Evolutionary conservation across 2,113 vertebrate species (phyloP).

Genomic region (Numida meleagris): DNA sequence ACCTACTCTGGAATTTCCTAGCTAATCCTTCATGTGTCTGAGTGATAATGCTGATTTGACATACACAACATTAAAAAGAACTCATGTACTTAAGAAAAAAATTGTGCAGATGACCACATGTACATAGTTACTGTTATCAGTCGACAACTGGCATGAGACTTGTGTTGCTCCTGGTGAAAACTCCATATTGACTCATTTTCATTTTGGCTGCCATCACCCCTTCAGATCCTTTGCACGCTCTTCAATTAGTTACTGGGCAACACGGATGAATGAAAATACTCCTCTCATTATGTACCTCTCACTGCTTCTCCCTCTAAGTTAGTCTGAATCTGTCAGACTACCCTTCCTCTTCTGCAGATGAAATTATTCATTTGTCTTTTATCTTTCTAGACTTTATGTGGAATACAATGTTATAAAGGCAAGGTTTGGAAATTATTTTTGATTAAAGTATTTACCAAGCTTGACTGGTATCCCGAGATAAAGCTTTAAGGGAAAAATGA

Average conservation of each 20-base stretch:
- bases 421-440: background rate
- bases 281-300: background rate
- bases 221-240: background rate
- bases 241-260: background rate
- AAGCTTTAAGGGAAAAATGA: background rate
- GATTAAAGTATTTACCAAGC: background rate
- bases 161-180: background rate
- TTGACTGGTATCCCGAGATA: background rate
- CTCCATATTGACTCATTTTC: background rate
- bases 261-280: background rate
- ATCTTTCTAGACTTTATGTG: background rate
- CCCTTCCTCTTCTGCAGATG: background rate
- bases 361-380: background rate
- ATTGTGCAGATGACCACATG: background rate
- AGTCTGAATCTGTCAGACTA: background rate
- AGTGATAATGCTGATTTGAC: background rate
- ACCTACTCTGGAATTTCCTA: background rate
- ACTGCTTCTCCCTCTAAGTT: background rate
- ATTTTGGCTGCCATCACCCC: background rate
- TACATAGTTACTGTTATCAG: background rate
- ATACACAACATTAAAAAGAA: background rate
- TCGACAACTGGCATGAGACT: rapidly evolving
- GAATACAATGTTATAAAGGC: background rate
- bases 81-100: background rate
- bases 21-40: background rate